Percentiles rank a stretch among this genome's conserved stretches.
These are phyloP conservation scores for Aspidapion aeneum DNA, from an alignment of 2,888 invertebrate genomes.

Conservation along the genomic window DNA sequence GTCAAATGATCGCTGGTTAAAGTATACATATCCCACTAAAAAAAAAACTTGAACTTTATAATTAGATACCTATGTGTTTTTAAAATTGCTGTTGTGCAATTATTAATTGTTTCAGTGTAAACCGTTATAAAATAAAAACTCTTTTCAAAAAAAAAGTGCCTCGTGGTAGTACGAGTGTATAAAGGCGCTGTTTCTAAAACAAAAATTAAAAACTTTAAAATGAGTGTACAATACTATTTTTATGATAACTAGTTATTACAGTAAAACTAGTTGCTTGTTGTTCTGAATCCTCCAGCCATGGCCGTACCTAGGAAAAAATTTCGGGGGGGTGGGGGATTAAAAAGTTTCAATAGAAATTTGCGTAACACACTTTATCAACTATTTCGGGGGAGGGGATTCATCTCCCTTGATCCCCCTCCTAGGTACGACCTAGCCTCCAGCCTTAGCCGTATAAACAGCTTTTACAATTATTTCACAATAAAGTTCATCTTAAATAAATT, in stretches of 20 bases:
- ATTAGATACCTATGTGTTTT: conserved; percentile 45
- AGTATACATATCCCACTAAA: conserved; percentile 40
- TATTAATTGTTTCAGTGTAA: conserved; percentile 48
- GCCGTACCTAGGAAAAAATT: too few relatives aligned
- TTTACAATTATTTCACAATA: too few relatives aligned
- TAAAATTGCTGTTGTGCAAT: conserved; percentile 48
- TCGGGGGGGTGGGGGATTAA: too few relatives aligned
- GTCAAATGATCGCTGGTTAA: conserved; percentile 20
- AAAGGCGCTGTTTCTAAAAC: conserved; percentile 30
- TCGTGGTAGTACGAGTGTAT: conserved; percentile 48
- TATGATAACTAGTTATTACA: conserved; percentile 45
- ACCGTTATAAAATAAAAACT: conserved; percentile 42
- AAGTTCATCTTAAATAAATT: too few relatives aligned
- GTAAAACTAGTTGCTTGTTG: conserved; percentile 48
- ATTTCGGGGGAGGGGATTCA: too few relatives aligned
- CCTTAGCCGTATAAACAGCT: too few relatives aligned
- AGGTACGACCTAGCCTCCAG: too few relatives aligned
- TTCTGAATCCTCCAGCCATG: conserved; percentile 45
- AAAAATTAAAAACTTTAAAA: conserved; percentile 22
- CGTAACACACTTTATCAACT: too few relatives aligned
- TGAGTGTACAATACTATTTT: conserved; percentile 46
- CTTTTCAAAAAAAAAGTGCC: conserved; percentile 41
- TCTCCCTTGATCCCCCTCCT: too few relatives aligned
- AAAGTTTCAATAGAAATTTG: too few relatives aligned
- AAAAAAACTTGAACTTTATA: conserved; percentile 35